Evolutionary conservation across 2,888 invertebrate species (phyloP), one percentile per base, ranked within the genome.

Genomic region (Cremastinae sp.): DNA sequence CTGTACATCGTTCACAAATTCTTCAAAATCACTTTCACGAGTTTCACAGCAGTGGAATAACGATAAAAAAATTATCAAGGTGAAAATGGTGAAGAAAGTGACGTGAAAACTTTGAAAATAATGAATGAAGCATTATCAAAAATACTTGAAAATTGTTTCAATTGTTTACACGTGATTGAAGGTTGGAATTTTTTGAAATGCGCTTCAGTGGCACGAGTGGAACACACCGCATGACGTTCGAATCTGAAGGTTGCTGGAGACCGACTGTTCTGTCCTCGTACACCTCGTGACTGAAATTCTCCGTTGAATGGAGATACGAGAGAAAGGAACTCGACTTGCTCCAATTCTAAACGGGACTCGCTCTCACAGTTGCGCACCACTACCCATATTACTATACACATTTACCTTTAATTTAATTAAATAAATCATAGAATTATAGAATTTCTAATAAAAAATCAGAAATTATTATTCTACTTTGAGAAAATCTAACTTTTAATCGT

Each of bases 251-350:
- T 66, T 75, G 71, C 12, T 45, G 43, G 54, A 72, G 61, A 64
- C 34, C 49, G 66, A 68, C 71, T 75, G 66, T 43, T 56, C 18
- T 69, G 49, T 43, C 41, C 54, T 9, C 54, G 54, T 20, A n/a
- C 18, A 43, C 53, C 28, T 36, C 69, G 69, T 59, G 71, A 71
- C 54, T 47, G 14, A 56, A 71, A 62, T 75, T 61, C 53, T 28
- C 43, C 41, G 53, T 62, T 43, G 38, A 54, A 41, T 62, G 62
- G 68, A 69, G 49, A 61, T 10, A 56, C 61, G 68, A 79, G 77
- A 78, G 80, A 80, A 80, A 80, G 80, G 79, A 74, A 56, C 59
- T 59, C 75, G 75, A 47, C 62, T 72, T 78, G 79, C 79, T 79
- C 80, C 79, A 78, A 53, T 78, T 80, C 66, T 61, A 64, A 75